These are phyloP conservation scores for Montipora efflorescens DNA, from an alignment of 64 coral and sea anemone genomes.

Conservation along the genomic window DNA sequence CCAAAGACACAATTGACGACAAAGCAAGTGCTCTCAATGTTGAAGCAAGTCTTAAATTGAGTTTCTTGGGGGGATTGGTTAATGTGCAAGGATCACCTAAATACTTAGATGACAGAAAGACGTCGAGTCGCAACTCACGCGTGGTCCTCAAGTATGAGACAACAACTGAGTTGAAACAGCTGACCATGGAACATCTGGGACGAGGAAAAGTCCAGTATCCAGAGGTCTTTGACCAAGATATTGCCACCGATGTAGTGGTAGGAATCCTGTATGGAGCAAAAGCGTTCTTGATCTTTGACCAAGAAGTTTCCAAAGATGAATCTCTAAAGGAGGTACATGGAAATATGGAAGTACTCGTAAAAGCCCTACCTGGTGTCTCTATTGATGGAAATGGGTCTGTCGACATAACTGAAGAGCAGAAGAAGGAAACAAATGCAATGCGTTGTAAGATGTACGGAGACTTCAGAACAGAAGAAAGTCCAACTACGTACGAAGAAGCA, in stretches of 20 bases:
- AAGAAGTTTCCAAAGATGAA: too few species aligned
- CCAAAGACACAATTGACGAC: conserved; percentile 58
- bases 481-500: conserved; percentile 59
- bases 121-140: conserved; percentile 51
- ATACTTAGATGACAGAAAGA: conserved; percentile 18
- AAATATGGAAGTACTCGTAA: conserved; percentile 5
- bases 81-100: too few species aligned
- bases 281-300: too few species aligned
- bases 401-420: conserved; percentile 35
- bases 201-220: conserved; percentile 19
- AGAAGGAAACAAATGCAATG: conserved; percentile 24
- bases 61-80: too few species aligned
- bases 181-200: conserved; percentile 49
- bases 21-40: conserved; percentile 10
- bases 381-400: background rate
- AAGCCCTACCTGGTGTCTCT: too few species aligned
- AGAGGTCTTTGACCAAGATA: conserved; percentile 41
- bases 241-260: conserved; percentile 67
- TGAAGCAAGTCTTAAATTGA: too few species aligned
- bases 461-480: conserved; percentile 11
- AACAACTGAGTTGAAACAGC: conserved; percentile 44
- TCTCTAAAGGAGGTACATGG: background rate
- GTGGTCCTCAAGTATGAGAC: conserved; percentile 67
- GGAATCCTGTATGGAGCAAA: too few species aligned
- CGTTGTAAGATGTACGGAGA: conserved; percentile 63